phyloP scores from a whole-genome alignment of 1,140 invertebrate species.

The Andricus grossulariae region DNA sequence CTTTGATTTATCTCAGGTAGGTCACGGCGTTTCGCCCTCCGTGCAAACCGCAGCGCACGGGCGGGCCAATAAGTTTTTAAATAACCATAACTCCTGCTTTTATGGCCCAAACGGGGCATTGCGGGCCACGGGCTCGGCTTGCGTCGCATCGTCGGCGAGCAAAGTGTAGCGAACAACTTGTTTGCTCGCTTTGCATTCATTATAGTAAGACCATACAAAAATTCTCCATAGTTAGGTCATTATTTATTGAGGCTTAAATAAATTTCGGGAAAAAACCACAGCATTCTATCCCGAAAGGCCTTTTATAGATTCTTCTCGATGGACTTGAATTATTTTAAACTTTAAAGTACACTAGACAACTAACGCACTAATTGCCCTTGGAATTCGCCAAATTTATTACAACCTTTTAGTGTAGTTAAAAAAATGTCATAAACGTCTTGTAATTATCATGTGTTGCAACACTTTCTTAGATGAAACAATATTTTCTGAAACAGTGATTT shows the following conservation, averaged over 20 bases:
- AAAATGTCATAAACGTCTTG: too few species aligned
- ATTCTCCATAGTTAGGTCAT: neutral
- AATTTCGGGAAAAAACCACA: too few species aligned
- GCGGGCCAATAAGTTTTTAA: constrained; percentile 76
- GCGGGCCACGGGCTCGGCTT: constrained; percentile 51
- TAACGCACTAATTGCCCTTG: too few species aligned
- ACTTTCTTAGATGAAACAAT: too few species aligned
- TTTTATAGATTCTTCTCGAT: too few species aligned
- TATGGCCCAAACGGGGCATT: constrained; percentile 66
- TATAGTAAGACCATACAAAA: constrained; percentile 6
- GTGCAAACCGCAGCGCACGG: constrained; percentile 67
- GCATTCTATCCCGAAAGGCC: too few species aligned
- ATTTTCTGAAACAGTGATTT: too few species aligned
- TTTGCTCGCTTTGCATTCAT: constrained; percentile 58
- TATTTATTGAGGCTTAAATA: neutral
- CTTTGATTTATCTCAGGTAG: constrained; percentile 74
- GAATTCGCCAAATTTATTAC: too few species aligned
- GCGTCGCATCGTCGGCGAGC: constrained; percentile 50
- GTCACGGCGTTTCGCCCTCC: constrained; percentile 67
- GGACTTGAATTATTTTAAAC: too few species aligned
- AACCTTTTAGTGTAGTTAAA: too few species aligned
- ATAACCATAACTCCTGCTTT: constrained; percentile 74
- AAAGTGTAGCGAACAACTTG: constrained; percentile 69
- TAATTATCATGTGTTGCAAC: too few species aligned
- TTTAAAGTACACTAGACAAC: too few species aligned